Evolutionary conservation across 1,140 invertebrate species (phyloP).

Genomic region (Eciton burchellii): DNA sequence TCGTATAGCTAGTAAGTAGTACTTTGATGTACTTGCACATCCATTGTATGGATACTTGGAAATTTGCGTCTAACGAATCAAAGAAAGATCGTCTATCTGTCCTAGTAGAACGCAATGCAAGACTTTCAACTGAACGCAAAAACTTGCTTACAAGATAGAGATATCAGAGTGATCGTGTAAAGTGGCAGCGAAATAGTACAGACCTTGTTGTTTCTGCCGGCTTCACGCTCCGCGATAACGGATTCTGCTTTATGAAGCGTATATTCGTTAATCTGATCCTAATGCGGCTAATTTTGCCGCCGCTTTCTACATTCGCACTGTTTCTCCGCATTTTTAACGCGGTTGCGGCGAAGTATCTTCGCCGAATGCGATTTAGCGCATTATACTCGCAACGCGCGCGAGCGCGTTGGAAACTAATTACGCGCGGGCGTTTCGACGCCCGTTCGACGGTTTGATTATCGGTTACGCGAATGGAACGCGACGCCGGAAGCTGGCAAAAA

Average conservation of each 20-base stretch:
- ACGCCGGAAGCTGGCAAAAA: constrained; percentile 77
- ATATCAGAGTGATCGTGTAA: constrained; percentile 76
- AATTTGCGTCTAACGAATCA: constrained; percentile 67
- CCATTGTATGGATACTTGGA: constrained; percentile 61
- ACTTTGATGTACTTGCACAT: constrained; percentile 60
- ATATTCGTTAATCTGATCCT: not conserved
- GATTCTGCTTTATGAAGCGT: constrained; percentile 9
- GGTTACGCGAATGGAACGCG: not conserved
- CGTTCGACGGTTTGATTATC: too few relatives aligned
- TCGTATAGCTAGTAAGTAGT: constrained; percentile 66
- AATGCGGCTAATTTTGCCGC: too few relatives aligned
- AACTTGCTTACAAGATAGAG: constrained; percentile 64
- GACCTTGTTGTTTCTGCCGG: constrained; percentile 79
- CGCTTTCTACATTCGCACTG: not conserved
- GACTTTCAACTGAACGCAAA: constrained; percentile 67
- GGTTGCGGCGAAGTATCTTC: too few relatives aligned
- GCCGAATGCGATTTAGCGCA: not conserved
- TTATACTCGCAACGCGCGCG: not conserved
- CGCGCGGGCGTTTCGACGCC: not conserved
- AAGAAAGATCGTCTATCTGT: constrained; percentile 67
- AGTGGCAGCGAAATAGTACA: constrained; percentile 80
- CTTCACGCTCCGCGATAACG: constrained; percentile 55
- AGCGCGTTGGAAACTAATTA: not conserved
- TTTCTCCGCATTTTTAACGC: not conserved
- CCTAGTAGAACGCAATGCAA: constrained; percentile 75